Conservation (phyloP, 2,888 invertebrate species). For the Cenopis cana region DNA sequence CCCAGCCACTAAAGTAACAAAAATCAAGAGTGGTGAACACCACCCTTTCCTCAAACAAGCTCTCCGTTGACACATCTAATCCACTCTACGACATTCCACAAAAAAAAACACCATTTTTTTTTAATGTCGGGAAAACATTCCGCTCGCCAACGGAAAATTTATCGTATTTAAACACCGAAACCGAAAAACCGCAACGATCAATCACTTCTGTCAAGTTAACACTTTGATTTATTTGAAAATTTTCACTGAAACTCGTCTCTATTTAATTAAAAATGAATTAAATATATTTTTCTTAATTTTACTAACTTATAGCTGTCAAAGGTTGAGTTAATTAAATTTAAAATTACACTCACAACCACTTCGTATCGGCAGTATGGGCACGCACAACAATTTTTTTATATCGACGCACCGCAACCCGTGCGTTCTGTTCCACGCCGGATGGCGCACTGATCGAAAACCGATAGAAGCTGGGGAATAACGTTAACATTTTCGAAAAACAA, state of each 20-base stretch:
- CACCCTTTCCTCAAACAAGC: constrained; percentile 24
- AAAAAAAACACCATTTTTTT: not conserved
- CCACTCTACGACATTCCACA: constrained; percentile 35
- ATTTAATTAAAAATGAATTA: not conserved
- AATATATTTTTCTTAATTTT: not conserved
- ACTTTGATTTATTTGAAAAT: constrained; percentile 41
- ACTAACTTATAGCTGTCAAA: not conserved
- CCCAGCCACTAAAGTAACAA: constrained; percentile 63
- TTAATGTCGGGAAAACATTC: constrained; percentile 1
- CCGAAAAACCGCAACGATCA: constrained; percentile 44
- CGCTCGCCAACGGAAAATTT: constrained; percentile 13
- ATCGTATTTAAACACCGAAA: constrained; percentile 29
- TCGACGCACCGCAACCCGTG: constrained; percentile 61
- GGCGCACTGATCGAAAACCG: constrained; percentile 72
- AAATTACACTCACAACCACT: constrained; percentile 55
- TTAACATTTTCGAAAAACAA: constrained; percentile 49
- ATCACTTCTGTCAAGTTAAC: constrained; percentile 43
- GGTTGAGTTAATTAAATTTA: constrained; percentile 1
- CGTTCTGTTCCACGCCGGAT: constrained; percentile 65
- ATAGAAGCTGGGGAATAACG: constrained; percentile 57
- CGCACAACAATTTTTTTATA: constrained; percentile 29
- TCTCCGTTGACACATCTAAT: constrained; percentile 41
- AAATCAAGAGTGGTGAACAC: constrained; percentile 53
- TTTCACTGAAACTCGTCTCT: not conserved
- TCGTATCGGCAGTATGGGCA: constrained; percentile 54